Evolutionary conservation across 1,140 invertebrate species (phyloP).

Genomic region (Leucophenga varia): DNA sequence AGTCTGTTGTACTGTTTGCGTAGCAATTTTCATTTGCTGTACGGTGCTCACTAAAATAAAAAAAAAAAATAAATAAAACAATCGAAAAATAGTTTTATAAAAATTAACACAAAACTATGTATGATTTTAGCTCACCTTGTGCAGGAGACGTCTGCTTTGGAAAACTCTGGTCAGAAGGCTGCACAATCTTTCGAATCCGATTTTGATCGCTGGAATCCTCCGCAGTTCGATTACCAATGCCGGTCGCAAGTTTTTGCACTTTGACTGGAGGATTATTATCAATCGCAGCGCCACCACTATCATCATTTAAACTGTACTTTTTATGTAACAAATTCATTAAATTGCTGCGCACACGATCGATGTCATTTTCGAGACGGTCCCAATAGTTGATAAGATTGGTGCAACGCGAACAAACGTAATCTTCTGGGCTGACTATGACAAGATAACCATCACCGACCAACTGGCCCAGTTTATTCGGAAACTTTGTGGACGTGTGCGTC

Average conservation of each 20-base stretch:
- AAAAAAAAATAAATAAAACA: too few relatives aligned
- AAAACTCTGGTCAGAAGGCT: conserved; percentile 1
- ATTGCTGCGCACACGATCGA: conserved; percentile 50
- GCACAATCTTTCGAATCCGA: conserved; percentile 33
- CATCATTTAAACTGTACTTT: conserved; percentile 54
- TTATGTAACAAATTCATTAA: conserved; percentile 51
- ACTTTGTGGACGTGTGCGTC: conserved; percentile 48
- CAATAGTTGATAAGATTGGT: conserved; percentile 54
- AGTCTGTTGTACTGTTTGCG: conserved; percentile 16
- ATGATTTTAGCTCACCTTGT: conserved; percentile 30
- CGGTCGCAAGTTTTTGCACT: conserved; percentile 44
- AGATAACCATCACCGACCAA: conserved; percentile 53
- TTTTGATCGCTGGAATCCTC: conserved; percentile 34
- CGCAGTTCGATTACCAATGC: conserved; percentile 26
- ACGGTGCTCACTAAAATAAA: conserved; percentile 13
- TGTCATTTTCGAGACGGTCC: conserved; percentile 51
- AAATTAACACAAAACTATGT: too few relatives aligned
- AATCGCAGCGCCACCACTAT: conserved; percentile 23
- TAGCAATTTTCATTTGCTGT: conserved; percentile 36
- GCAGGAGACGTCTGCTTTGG: conserved; percentile 24
- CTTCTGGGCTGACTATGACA: conserved; percentile 51
- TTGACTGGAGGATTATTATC: conserved; percentile 38
- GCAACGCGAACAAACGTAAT: conserved; percentile 54
- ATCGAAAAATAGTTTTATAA: too few relatives aligned
- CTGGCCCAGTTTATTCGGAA: conserved; percentile 54